Percentiles rank a stretch among this genome's conserved stretches.
Evolutionary conservation across 2,888 invertebrate species (phyloP).

Genomic region (Iselma pallidipennis): DNA sequence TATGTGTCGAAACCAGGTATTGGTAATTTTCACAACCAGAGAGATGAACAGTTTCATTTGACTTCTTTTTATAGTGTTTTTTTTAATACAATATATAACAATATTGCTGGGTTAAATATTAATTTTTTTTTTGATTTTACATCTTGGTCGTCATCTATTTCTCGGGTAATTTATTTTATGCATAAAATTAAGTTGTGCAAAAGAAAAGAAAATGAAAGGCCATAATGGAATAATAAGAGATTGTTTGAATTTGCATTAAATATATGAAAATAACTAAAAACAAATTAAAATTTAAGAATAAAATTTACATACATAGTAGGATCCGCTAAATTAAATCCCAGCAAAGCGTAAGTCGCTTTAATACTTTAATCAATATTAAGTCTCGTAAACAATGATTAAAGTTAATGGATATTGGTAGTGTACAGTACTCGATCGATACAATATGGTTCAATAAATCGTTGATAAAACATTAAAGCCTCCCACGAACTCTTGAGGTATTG

Average conservation of each 20-base stretch:
- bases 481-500: conserved; percentile 30
- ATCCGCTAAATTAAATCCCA: conserved; percentile 43
- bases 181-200: conserved; percentile 29
- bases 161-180: conserved; percentile 31
- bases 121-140: not conserved
- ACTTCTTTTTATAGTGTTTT: too few relatives aligned
- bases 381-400: conserved; percentile 47
- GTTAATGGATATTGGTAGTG: conserved; percentile 44
- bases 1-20: too few relatives aligned
- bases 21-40: too few relatives aligned
- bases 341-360: conserved; percentile 42
- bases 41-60: too few relatives aligned
- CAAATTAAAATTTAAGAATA: conserved; percentile 49
- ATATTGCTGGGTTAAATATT: too few relatives aligned
- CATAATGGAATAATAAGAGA: conserved; percentile 35
- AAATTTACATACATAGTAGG: conserved; percentile 50
- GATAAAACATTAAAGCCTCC: conserved; percentile 37
- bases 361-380: conserved; percentile 47
- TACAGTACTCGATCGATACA: conserved; percentile 36
- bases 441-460: conserved; percentile 38
- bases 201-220: conserved; percentile 20
- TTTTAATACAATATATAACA: too few relatives aligned
- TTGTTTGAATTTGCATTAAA: conserved; percentile 37
- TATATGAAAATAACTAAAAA: conserved; percentile 42
- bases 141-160: not conserved